Base-by-base conservation (phyloP, 2,888 invertebrate species). In the Leptopilina drosophilae region DNA sequence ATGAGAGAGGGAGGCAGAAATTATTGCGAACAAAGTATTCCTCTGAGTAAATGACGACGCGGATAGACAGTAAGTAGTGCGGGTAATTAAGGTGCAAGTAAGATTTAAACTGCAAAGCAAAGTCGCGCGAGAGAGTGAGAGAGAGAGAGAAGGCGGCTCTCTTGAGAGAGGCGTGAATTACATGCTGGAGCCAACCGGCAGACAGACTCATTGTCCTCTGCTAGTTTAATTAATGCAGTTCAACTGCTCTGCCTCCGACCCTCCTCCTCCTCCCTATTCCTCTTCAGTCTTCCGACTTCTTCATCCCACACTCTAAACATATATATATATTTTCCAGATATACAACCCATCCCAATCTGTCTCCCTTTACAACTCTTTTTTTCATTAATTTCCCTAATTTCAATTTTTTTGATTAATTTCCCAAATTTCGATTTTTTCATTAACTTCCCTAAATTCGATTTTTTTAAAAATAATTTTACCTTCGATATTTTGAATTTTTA, bases 131-230 rank as follows among this genome's bases (percentile, higher is more conserved):
- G 87, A 86, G 49, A 49, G 49, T 1, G 49, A 49, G 49, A 49
- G 49, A 49, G 49, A 49, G 49, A 49, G 49, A 49, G 49, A 49
- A 49, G 84, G 81, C 82, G 80, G 82, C 84, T 85, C 87, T 84
- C 87, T 81, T 82, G 86, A 86, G 84, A 85, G 83, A 87, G 87
- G 85, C 85, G 86, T 80, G 82, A 79, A 78, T 81, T 76, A 81
- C 73, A 79, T 79, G 78, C 79, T 56, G 75, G 78, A 80, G 81
- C 76, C 81, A 87, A 86, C 85, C 85, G 81, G 85, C 85, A 84
- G 85, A 86, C 88, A 89, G 88, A 87, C 90, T 90, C 90, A 90
- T 91, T 91, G 91, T 91, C 90, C 90, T 90, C 88, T 86, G 88
- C 90, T 89, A 89, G 89, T 91, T 91, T 91, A 91, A 91, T 91